Conservation (phyloP, 2,113 vertebrate species). For the Pseudopodoces humilis region DNA sequence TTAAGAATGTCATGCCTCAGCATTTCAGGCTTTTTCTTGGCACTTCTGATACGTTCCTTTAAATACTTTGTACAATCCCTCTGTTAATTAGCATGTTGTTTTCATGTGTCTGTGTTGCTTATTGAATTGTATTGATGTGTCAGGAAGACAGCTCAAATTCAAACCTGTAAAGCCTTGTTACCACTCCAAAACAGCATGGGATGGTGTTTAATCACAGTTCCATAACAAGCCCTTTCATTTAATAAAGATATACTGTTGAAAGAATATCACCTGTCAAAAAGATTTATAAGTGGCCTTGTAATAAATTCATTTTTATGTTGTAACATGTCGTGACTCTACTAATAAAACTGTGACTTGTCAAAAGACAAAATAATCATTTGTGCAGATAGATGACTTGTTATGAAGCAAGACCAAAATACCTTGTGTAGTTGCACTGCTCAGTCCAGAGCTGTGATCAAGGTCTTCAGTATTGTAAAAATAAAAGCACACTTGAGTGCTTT, state of each 20-base stretch:
- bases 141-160: background rate
- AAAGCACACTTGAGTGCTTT: background rate
- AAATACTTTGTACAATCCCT: background rate
- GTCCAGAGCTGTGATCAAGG: background rate
- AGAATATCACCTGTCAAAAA: background rate
- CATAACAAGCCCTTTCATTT: background rate
- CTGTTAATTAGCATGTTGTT: background rate
- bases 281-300: background rate
- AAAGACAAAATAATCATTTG: background rate
- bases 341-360: background rate
- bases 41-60: background rate
- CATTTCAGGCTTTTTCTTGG: background rate
- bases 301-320: background rate
- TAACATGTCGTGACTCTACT: background rate
- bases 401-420: background rate
- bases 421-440: background rate
- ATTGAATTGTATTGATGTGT: background rate
- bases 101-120: background rate
- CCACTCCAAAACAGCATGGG: background rate
- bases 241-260: background rate
- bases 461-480: background rate
- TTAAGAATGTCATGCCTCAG: background rate
- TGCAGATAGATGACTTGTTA: background rate
- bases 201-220: background rate
- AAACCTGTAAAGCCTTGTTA: background rate